Evolutionary conservation across 2,797 vertebrate species (phyloP).

Genomic region (Poeciliopsis infans): DNA sequence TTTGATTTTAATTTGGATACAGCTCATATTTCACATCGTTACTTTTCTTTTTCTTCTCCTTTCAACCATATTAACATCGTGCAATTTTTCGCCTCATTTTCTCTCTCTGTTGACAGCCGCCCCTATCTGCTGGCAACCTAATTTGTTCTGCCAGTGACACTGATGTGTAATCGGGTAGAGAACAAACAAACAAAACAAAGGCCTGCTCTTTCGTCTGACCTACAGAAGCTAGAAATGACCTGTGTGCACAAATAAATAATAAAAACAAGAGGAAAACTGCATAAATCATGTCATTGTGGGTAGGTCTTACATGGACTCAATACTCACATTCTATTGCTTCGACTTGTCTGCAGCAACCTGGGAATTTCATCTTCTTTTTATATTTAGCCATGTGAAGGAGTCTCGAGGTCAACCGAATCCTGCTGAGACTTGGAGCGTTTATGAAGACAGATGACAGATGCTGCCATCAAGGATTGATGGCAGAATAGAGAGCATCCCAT

Average conservation of each 20-base stretch:
- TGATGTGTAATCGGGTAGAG: constrained; percentile 55
- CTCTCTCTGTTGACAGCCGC: neutral
- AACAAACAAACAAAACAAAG: constrained; percentile 61
- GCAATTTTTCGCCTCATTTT: constrained; percentile 14
- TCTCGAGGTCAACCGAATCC: constrained; percentile 35
- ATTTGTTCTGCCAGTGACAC: constrained; percentile 56
- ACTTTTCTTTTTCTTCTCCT: constrained; percentile 28
- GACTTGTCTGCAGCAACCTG: constrained; percentile 31
- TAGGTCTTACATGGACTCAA: neutral
- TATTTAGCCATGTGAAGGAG: constrained; percentile 40
- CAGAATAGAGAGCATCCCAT: constrained; percentile 43
- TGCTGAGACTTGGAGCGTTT: constrained; percentile 35
- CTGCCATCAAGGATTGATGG: constrained; percentile 45
- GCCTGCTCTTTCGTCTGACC: constrained; percentile 52
- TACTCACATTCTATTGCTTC: constrained; percentile 4
- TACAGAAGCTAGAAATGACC: constrained; percentile 42
- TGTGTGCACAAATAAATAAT: neutral
- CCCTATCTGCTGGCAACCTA: constrained; percentile 13
- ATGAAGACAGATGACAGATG: constrained; percentile 49
- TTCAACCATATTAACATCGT: constrained; percentile 11
- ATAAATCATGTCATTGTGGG: neutral
- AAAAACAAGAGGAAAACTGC: neutral
- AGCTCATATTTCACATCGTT: constrained; percentile 14
- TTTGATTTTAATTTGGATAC: constrained; percentile 14
- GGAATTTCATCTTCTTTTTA: constrained; percentile 42